Base-by-base conservation (phyloP, 2,797 vertebrate genomes). In the Aldrovandia affinis region DNA sequence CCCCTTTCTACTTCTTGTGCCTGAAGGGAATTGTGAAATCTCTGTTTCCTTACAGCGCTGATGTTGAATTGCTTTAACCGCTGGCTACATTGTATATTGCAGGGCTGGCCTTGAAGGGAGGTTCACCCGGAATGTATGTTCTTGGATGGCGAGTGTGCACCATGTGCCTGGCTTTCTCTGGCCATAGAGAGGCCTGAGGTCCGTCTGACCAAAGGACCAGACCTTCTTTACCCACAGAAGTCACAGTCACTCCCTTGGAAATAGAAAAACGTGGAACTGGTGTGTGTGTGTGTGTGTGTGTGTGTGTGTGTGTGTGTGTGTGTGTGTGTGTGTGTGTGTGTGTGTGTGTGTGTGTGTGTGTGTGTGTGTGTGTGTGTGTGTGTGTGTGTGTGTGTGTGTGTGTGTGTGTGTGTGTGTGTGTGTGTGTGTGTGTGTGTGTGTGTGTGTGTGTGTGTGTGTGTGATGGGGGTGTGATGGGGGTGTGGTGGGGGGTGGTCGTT, bases 341-440 rank as follows among this genome's bases (percentile, higher is more conserved):
- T 65, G 25, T 65, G 77, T 65, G 28, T n/a, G 22, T 30, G 61
- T n/a, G 61, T 7, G 59, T 28, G 59, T 63, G 59, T 63, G n/a
- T 28, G 5, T 63, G 59, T 28, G 3, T 28, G n/a, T 22, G 59
- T 5, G 18, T 65, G 61, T 65, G 61, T 65, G 20, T 65, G 61
- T n/a, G 20, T 65, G 61, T 25, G 20, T 65, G 61, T 63, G 59
- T 63, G 59, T 22, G 5, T 86, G 86, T 30, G 80, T 55, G 52
- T 63, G 68, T 78, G 83, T 83, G 81, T 73, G 81, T 84, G 79
- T 86, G 87, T 88, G 87, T 83, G 82, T 87, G 87, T 73, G 1
- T 83, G 80, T 59, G 42, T 80, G 83, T 86, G 87, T 87, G 86
- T 54, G 77, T 63, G 83, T 83, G 85, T 82, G 85, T 86, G 83